Conservation (phyloP, 2,113 vertebrate genomes). For the Chelonoidis abingdonii region DNA sequence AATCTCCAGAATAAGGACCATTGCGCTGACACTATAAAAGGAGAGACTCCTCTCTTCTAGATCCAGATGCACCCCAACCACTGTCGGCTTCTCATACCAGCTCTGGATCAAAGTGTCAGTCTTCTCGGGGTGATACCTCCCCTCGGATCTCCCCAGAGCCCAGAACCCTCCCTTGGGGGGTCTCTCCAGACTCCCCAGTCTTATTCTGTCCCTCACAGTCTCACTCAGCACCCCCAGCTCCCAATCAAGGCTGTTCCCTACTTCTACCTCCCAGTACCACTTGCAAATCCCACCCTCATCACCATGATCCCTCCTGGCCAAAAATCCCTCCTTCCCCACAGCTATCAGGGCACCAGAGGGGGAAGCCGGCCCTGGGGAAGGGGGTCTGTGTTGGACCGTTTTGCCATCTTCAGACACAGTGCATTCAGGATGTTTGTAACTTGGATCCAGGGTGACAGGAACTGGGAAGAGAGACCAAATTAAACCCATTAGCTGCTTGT, state of each 20-base stretch:
- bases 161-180: not conserved
- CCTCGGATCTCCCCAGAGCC: rapidly evolving
- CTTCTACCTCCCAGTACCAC: not conserved
- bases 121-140: rapidly evolving
- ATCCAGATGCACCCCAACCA: not conserved
- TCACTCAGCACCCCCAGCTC: not conserved
- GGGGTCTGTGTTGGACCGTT: not conserved
- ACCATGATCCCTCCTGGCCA: too few relatives aligned
- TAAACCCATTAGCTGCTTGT: too few relatives aligned
- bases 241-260: not conserved
- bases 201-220: not conserved
- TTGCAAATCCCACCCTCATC: not conserved
- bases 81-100: not conserved
- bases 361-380: rapidly evolving
- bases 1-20: not conserved
- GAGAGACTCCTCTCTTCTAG: rapidly evolving
- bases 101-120: rapidly evolving
- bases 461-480: not conserved
- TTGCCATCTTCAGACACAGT: not conserved
- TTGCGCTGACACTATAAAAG: rapidly evolving
- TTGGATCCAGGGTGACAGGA: not conserved
- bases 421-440: not conserved
- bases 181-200: not conserved
- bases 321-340: not conserved
- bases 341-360: rapidly evolving